Evolutionary conservation across 2,113 vertebrate species (phyloP), one percentile per base, ranked within the genome.

Genomic region (Isurus oxyrinchus): DNA sequence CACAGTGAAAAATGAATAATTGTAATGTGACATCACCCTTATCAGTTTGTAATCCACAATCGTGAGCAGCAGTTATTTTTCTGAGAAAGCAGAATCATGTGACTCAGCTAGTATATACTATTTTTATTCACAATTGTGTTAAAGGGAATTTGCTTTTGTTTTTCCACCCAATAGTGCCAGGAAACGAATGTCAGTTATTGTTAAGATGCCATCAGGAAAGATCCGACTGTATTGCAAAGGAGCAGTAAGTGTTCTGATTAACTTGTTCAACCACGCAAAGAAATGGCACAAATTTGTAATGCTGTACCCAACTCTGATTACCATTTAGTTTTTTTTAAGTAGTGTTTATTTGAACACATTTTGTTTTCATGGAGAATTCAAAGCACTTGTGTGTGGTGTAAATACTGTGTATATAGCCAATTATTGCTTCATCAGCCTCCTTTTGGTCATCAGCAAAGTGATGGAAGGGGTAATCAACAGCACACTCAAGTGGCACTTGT

Each of bases 101-200:
- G 21, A 35, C 53, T 53, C 16, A 59, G 21, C 23, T 44, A 23
- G 44, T 0, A 3, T 53, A 59, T 55, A 35, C 49, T 59, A 31
- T 49, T 96, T 21, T 35, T 59, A 57, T 90, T 90, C 53, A 35
- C 57, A 57, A 35, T 69, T 84, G 16, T 35, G 25, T n/a, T 87
- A 61, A 35, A 81, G 40, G 40, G 0, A 81, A 14, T 59, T 81
- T 95, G n/a, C 67, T 27, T 11, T 95, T 76, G 19, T 95, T 96
- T 96, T 96, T 97, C 55, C 93, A 97, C 96, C 96, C 97, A 94
- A 96, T 97, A 99, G 99, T 97, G 98, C 99, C 97, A 98, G 99
- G 96, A 99, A 99, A 97, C 98, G 99, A 96, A 99, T 99, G 99
- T 99, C 99, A 27, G 99, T 99, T 96, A 99, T 99, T 96, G 99